Evolutionary conservation across 2,113 vertebrate genomes (phyloP), one percentile per base, ranked within the genome.

Genomic region (Nyctereutes procyonoides): DNA sequence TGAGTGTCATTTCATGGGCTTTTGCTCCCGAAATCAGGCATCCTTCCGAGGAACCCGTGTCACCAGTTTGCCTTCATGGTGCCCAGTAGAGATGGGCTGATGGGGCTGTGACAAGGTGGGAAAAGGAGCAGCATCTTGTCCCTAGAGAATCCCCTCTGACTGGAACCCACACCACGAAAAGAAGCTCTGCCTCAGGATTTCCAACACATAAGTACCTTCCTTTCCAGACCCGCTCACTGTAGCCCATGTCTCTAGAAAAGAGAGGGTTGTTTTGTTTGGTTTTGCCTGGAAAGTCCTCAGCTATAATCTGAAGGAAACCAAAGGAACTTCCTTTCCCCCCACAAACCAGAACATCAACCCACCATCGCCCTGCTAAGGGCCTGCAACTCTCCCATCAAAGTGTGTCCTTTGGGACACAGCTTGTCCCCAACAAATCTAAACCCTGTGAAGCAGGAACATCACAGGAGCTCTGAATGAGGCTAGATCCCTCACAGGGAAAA

Each of bases 241-340:
- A 51, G 24, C 24, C 22, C 26, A 17, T 0, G 28, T 28, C 32
- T 53, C 58, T 91, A 12, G 22, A 69, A 81, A 73, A 94, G 80
- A 90, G 17, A 81, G 1, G 4, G 24, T 63, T 60, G 2, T 55
- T 85, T 65, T 38, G 32, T 94, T 80, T 38, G 48, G 60, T 90
- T 74, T 55, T 81, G 26, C 84, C 62, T 30, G 28, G 85, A 76
- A 71, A 32, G 35, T n/a, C 53, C 35, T 95, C 62, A 24, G n/a
- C 67, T 51, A 16, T 82, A 51, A 51, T 87, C 65, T 71, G 30
- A 93, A 53, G 82, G 71, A 94, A 92, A 77, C 22, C 76, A 53
- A 93, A 91, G 74, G 35, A 84, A 62, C 56, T 58, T 71, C 76
- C 86, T 93, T 76, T 71, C n/a, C 30, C 73, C 22, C 43, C 16